Base-by-base conservation (phyloP, 1,140 invertebrate species). In the Harpegnathos saltator region DNA sequence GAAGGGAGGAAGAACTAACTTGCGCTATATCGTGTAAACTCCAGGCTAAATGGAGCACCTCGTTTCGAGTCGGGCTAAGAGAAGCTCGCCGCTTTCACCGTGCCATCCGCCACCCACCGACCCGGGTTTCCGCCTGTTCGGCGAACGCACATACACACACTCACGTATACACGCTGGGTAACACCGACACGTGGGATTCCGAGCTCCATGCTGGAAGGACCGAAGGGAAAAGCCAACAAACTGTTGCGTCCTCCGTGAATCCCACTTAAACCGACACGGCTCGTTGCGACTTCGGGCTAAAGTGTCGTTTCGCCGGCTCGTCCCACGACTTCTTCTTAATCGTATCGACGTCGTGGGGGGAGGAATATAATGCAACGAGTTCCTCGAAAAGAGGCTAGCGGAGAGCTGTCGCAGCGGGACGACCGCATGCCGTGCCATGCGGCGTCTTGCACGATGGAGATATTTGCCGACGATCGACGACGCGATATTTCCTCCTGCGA, bases 241-340 rank as follows among this genome's bases (percentile, higher is more conserved):
- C 84, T 86, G 85, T 86, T 86, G 85, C 85, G 78, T 58, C 26
- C 24, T 48, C 62, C 63, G 59, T 3, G 73, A 62, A 66, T 83
- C 33, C n/a, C 50, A 24, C n/a, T 77, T 77, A 66, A 75, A 77
- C 26, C 29, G 26, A 24, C 24, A 26, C 17, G 12, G n/a, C 73
- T 63, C 44, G n/a, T 48, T 61, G 15, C 17, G 56, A 73, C 33
- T 52, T 29, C 44, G 3, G 12, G 26, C 48, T 75, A 65, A 65
- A 62, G 61, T 29, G 15, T 52, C 17, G 52, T 56, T 19, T 2
- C 7, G 17, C n/a, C 44, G 15, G 1, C 5, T 75, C 38, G 61
- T 52, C 24, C 26, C 38, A 22, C 14, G 12, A 62, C 3, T 62
- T 29, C 50, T 50, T 61, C 38, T 50, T 22, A 65, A 52, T 33